A percentile compares a stretch with the other conserved stretches of the same genome.
Conservation (phyloP, 2,113 vertebrate species). For the Mustelus asterias region DNA sequence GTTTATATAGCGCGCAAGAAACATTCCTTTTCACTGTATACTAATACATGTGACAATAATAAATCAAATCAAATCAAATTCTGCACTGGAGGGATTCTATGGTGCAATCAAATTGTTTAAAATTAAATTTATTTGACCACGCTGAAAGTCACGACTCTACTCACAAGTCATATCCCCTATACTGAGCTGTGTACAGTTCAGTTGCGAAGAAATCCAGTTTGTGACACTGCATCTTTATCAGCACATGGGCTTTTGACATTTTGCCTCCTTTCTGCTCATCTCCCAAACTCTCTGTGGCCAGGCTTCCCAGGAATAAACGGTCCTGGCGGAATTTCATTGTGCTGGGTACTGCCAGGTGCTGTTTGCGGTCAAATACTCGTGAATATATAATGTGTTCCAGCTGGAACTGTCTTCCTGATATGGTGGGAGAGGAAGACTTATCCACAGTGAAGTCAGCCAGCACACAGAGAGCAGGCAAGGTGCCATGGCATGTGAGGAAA, state of each 20-base stretch:
- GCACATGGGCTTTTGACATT: slow-evolving; percentile 8
- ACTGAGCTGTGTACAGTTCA: neutral
- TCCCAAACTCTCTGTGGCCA: neutral
- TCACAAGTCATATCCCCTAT: neutral
- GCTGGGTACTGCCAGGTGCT: neutral
- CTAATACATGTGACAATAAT: too few species aligned
- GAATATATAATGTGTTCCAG: slow-evolving; percentile 21
- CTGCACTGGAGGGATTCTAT: too few species aligned
- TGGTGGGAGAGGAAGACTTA: neutral
- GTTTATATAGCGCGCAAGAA: too few species aligned
- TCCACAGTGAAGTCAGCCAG: neutral
- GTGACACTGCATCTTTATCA: neutral
- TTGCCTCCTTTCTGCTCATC: neutral
- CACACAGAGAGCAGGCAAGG: neutral
- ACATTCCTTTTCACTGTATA: too few species aligned
- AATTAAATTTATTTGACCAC: neutral
- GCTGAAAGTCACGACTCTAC: neutral
- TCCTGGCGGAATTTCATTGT: neutral
- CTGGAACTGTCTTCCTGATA: neutral
- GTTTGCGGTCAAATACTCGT: slow-evolving; percentile 28
- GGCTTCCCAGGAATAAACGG: slow-evolving; percentile 20
- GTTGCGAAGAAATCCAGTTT: neutral
- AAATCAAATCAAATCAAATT: too few species aligned
- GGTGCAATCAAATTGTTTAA: neutral
- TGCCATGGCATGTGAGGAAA: neutral